Evolutionary conservation across 2,888 invertebrate species (phyloP).

Genomic region (Epinotia demarniana): DNA sequence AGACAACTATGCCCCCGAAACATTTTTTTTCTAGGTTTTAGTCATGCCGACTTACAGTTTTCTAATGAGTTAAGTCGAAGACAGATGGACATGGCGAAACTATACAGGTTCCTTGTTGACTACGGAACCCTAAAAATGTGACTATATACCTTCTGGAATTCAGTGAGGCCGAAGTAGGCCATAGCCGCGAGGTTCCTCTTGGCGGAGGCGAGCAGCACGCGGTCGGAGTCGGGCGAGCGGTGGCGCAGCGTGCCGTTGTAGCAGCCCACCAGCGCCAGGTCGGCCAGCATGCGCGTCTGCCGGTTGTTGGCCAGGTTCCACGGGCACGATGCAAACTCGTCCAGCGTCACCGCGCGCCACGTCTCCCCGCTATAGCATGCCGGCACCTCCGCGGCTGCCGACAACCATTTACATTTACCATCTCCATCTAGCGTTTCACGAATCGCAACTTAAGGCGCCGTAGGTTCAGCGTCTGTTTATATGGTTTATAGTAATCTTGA

Average conservation of each 20-base stretch:
- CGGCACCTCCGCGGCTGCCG: constrained; percentile 91
- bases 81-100: too few relatives aligned
- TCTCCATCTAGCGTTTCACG: background rate
- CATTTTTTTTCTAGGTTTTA: too few relatives aligned
- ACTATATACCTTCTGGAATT: constrained; percentile 94
- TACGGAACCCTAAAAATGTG: constrained; percentile 44
- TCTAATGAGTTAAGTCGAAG: too few relatives aligned
- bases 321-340: constrained; percentile 95
- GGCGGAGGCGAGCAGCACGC: constrained; percentile 96
- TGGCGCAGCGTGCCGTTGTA: constrained; percentile 94
- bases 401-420: background rate
- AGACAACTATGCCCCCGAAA: too few relatives aligned
- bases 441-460: background rate
- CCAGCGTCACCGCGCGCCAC: constrained; percentile 95
- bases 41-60: too few relatives aligned
- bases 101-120: too few relatives aligned
- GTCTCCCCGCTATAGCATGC: constrained; percentile 91
- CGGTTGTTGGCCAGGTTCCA: constrained; percentile 98
- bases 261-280: constrained; percentile 97
- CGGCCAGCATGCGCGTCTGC: constrained; percentile 99
- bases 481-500: too few relatives aligned
- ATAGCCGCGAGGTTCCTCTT: constrained; percentile 97
- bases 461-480: too few relatives aligned
- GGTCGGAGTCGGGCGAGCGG: constrained; percentile 88
- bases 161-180: constrained; percentile 99